Conservation (phyloP, 2,888 invertebrate genomes). For the Zygogramma bicolorata region DNA sequence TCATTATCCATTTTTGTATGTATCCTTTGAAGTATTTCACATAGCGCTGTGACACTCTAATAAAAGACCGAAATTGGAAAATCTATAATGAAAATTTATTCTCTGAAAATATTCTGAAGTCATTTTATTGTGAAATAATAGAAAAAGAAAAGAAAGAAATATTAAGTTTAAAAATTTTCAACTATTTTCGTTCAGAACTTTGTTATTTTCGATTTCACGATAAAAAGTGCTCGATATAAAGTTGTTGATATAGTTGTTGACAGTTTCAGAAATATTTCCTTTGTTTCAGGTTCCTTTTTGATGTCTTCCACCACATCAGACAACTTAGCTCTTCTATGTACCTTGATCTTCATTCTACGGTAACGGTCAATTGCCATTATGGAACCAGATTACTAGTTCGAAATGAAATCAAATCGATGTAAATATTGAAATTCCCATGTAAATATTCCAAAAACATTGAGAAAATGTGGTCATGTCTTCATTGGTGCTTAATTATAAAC, state of each 20-base stretch:
- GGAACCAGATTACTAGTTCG: background rate
- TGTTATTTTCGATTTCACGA: background rate
- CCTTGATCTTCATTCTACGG: conserved; percentile 10
- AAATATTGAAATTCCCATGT: conserved; percentile 1
- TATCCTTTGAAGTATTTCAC: too few species aligned
- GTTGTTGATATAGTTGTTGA: background rate
- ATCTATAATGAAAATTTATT: too few species aligned
- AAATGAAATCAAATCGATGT: conserved; percentile 6
- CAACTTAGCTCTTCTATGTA: background rate
- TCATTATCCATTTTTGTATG: too few species aligned
- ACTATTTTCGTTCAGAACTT: too few species aligned
- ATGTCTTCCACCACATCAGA: background rate
- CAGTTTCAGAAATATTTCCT: background rate
- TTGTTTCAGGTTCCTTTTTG: conserved; percentile 20
- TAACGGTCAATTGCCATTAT: conserved; percentile 19
- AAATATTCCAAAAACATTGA: background rate
- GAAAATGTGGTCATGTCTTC: background rate
- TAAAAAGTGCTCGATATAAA: too few species aligned
- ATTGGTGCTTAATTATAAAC: background rate
- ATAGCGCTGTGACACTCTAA: too few species aligned
- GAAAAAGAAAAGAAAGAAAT: too few species aligned
- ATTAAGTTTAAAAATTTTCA: too few species aligned
- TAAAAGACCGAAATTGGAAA: too few species aligned
- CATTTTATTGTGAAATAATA: too few species aligned
- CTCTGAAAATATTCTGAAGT: too few species aligned